A percentile compares a stretch with the other conserved stretches of the same genome.
phyloP scores from a whole-genome alignment of 2,797 vertebrate genomes.

The Furcifer pardalis region DNA sequence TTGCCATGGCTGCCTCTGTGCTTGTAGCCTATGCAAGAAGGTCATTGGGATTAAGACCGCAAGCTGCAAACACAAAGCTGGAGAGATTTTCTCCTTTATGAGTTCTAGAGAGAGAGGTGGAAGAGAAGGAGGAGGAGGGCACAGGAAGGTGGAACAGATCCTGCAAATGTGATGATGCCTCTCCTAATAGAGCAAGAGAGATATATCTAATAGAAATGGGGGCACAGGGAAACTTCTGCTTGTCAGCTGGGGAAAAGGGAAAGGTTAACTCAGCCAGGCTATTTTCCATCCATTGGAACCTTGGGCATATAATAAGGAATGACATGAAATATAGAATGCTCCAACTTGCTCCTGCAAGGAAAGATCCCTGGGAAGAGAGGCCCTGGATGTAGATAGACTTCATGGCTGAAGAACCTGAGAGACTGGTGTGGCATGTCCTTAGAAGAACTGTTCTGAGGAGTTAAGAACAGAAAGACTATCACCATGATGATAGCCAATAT shows the following conservation, averaged over 20 bases:
- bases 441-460: too few species aligned
- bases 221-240: neutral
- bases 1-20: slow-evolving; percentile 35
- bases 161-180: neutral
- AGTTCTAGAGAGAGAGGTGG: slow-evolving; percentile 21
- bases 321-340: too few species aligned
- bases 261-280: neutral
- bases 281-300: neutral
- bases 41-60: slow-evolving; percentile 70
- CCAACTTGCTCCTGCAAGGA: too few species aligned
- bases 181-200: neutral
- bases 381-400: too few species aligned
- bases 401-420: too few species aligned
- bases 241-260: too few species aligned
- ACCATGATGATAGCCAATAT: too few species aligned
- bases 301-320: too few species aligned
- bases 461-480: too few species aligned
- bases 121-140: slow-evolving; percentile 49
- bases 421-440: too few species aligned
- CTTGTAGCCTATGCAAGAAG: slow-evolving; percentile 50
- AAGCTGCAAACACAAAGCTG: slow-evolving; percentile 52
- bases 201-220: neutral
- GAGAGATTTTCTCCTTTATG: slow-evolving; percentile 64
- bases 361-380: too few species aligned
- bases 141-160: neutral